Base-by-base conservation (phyloP, 2,797 vertebrate genomes). In the Pachyuromys duprasi region DNA sequence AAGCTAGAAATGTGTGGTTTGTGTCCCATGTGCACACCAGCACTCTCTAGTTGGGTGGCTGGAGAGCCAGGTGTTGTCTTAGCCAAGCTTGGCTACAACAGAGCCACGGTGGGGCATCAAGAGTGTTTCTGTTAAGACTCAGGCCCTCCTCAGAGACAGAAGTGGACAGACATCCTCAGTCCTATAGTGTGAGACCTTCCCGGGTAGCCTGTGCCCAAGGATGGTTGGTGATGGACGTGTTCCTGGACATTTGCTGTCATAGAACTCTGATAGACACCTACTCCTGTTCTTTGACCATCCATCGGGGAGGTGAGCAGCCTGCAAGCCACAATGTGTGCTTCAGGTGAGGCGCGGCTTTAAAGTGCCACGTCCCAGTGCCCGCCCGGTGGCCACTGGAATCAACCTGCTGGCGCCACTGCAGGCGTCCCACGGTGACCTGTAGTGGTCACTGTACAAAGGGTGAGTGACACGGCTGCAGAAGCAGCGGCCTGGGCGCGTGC, bases 141-240 rank as follows among this genome's bases (percentile, higher is more conserved):
- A 36, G 69, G 33, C 14, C 45, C 78, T 81, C 91, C 67, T 78
- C 2, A n/a, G 87, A 57, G 78, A 18, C 78, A 42, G 22, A 86
- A 36, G 28, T 20, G 6, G 36, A 15, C 8, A 39, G 45, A 11
- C 65, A 2, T 82, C 39, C 62, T 60, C 17, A 7, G 17, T 24
- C 20, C 28, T 45, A 45, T 13, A 14, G 3, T 13, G 1, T 20
- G 36, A 78, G 74, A 82, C 24, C 0, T 0, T 87, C 17, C 0
- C 31, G 11, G 80, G 33, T 28, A 63, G 60, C 69, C 55, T n/a
- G 9, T 33, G 49, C 92, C 36, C 57, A 70, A 65, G 42, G 65
- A 42, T 17, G 7, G 67, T 70, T 22, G 5, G n/a, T 45, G 28
- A 65, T 45, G 74, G 33, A 63, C 3, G 0, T 15, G 0, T 17